phyloP scores from a whole-genome alignment of 2,113 vertebrate genomes.

The Callocephalon fimbriatum region DNA sequence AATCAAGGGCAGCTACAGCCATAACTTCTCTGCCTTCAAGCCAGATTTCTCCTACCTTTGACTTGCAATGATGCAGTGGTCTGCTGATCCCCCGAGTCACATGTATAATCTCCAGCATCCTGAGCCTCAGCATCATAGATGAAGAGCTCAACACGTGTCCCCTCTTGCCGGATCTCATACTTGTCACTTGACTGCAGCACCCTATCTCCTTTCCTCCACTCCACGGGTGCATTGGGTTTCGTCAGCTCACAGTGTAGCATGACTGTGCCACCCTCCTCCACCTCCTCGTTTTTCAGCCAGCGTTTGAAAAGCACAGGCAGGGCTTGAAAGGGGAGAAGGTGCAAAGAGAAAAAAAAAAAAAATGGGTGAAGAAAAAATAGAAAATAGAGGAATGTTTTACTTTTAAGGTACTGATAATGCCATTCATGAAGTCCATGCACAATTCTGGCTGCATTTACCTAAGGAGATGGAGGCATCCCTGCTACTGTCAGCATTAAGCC shows the following conservation, averaged over 20 bases:
- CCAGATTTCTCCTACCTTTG: slow-evolving; percentile 78
- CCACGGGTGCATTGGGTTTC: slow-evolving; percentile 69
- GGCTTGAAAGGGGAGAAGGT: background rate
- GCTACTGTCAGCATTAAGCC: background rate
- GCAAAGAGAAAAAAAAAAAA: background rate
- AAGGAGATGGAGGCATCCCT: background rate
- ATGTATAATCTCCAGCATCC: slow-evolving; percentile 82
- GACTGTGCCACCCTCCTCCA: slow-evolving; percentile 51
- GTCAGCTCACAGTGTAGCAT: slow-evolving; percentile 78
- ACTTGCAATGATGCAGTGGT: slow-evolving; percentile 80
- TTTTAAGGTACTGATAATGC: background rate
- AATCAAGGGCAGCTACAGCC: background rate
- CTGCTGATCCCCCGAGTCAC: slow-evolving; percentile 80
- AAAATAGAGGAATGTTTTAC: accelerated
- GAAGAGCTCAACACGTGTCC: slow-evolving; percentile 76
- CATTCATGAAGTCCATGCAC: accelerated
- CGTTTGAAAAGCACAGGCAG: slow-evolving; percentile 52
- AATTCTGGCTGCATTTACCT: background rate
- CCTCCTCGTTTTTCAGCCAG: slow-evolving; percentile 75
- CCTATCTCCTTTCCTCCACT: slow-evolving; percentile 81
- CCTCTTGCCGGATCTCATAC: slow-evolving; percentile 82
- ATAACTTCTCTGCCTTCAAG: accelerated
- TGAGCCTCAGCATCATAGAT: slow-evolving; percentile 74
- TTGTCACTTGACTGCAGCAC: slow-evolving; percentile 73
- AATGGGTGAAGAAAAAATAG: accelerated